These are phyloP conservation scores for Condylostylus longicornis DNA, from an alignment of 1,140 invertebrate species.

Conservation along the genomic window DNA sequence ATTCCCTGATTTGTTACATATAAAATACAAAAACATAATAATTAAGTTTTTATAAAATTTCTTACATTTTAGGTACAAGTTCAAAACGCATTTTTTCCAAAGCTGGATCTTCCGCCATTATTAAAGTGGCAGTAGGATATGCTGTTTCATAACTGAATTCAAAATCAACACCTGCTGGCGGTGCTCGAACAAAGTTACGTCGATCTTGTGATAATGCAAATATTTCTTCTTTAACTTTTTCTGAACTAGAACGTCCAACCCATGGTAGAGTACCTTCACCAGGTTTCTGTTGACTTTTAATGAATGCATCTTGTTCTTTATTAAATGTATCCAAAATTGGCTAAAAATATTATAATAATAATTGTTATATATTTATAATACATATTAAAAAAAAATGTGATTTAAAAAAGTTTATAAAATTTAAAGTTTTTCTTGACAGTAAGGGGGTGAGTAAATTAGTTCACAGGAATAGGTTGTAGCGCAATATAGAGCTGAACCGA, in stretches of 20 bases:
- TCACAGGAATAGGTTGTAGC: too few species aligned
- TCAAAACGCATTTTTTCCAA: conserved; percentile 97
- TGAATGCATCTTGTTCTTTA: conserved; percentile 90
- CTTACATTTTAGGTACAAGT: conserved; percentile 93
- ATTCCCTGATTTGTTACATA: too few species aligned
- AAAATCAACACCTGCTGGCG: conserved; percentile 88
- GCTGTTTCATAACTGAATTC: conserved; percentile 86
- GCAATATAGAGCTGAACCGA: too few species aligned
- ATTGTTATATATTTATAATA: not conserved
- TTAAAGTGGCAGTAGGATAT: conserved; percentile 82
- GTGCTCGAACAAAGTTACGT: conserved; percentile 91
- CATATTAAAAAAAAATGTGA: not conserved
- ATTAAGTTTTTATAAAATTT: conserved; percentile 13
- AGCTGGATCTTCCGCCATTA: conserved; percentile 87
- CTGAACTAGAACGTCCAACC: conserved; percentile 78
- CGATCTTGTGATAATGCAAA: conserved; percentile 89
- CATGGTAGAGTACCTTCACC: conserved; percentile 77
- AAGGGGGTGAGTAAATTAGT: too few species aligned
- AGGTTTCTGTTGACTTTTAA: conserved; percentile 64
- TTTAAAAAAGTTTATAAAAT: not conserved
- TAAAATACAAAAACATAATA: not conserved
- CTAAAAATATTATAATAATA: conserved; percentile 38
- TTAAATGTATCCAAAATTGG: conserved; percentile 89
- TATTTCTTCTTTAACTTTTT: conserved; percentile 83
- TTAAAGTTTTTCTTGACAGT: too few species aligned